Conservation (phyloP, 2,113 vertebrate species). For the Alectura lathami region DNA sequence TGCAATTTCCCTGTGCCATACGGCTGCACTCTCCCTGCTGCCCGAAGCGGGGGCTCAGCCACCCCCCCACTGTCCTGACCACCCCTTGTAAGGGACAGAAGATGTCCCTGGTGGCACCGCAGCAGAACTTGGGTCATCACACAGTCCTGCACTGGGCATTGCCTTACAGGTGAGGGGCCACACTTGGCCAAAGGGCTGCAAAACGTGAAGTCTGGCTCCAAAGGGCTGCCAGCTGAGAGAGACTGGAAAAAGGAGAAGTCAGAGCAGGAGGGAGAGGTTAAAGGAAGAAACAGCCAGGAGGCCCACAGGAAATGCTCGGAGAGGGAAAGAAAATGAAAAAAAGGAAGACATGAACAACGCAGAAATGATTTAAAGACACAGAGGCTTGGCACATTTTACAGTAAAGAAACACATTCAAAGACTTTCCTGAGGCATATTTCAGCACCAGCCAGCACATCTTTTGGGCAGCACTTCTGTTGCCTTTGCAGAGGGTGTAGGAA, state of each 20-base stretch:
- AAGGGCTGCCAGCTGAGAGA: neutral
- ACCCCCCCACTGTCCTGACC: rapidly evolving
- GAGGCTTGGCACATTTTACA: neutral
- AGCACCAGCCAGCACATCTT: neutral
- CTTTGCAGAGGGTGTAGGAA: neutral
- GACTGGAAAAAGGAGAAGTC: slow-evolving; percentile 27
- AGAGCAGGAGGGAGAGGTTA: neutral
- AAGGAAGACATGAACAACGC: neutral
- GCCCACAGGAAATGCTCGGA: slow-evolving; percentile 1
- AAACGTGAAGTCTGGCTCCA: neutral
- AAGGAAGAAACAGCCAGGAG: neutral
- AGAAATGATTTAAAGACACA: neutral
- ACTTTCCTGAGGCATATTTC: neutral
- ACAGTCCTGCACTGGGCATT: neutral
- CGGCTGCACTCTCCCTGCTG: neutral
- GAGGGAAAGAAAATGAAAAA: slow-evolving; percentile 33
- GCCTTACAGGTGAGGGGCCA: neutral
- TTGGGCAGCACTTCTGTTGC: neutral
- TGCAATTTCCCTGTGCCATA: rapidly evolving
- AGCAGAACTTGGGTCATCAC: neutral
- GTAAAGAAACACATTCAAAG: neutral
- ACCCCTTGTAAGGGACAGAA: rapidly evolving
- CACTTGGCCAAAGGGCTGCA: neutral
- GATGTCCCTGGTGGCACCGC: neutral
- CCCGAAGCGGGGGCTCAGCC: neutral